Conservation (phyloP, 2,113 vertebrate species). For the Sterrhoptilus dennistouni region DNA sequence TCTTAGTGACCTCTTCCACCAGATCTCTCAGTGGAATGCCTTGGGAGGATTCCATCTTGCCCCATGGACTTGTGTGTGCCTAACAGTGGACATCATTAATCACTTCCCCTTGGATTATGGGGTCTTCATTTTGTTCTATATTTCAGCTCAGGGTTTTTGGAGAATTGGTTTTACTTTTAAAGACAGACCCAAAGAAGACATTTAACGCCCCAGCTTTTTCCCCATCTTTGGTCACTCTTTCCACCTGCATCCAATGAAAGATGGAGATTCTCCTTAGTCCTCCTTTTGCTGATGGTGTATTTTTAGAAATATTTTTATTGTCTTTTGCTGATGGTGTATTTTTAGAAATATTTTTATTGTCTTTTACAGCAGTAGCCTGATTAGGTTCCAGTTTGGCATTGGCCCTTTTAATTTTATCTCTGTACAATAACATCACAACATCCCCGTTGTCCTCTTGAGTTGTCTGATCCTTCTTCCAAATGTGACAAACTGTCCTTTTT, state of each 20-base stretch:
- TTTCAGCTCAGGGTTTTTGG: not conserved
- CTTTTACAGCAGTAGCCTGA: not conserved
- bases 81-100: not conserved
- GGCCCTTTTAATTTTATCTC: not conserved
- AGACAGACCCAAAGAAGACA: not conserved
- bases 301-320: not conserved
- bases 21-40: not conserved
- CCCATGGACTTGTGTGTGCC: not conserved
- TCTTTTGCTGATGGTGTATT: not conserved
- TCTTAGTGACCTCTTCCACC: not conserved
- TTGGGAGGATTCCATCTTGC: not conserved
- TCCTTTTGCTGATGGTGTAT: not conserved
- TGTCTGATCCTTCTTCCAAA: not conserved
- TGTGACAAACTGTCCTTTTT: not conserved
- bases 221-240: not conserved
- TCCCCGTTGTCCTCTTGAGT: not conserved
- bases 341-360: not conserved
- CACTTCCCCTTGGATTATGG: not conserved
- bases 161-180: not conserved
- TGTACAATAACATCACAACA: not conserved
- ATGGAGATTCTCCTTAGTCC: not conserved
- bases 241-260: not conserved
- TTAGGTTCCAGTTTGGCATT: not conserved
- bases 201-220: not conserved
- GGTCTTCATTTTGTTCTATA: not conserved